A percentile compares a stretch with the other conserved stretches of the same genome.
Conservation (phyloP, 2,888 invertebrate species). For the Drosophila anceps region DNA sequence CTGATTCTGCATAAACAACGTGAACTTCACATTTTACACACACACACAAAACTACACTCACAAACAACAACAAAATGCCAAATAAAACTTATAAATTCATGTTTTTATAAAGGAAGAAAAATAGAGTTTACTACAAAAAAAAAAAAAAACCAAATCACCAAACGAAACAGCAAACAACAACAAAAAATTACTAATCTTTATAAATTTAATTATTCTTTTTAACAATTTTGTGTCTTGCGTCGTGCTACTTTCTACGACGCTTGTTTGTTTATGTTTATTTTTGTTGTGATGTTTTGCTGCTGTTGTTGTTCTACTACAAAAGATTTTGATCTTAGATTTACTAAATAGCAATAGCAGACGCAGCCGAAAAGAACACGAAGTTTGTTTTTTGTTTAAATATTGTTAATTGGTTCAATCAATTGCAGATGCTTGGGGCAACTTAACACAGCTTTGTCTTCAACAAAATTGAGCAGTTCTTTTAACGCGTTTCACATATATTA, state of each 20-base stretch:
- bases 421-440: slow-evolving; percentile 26
- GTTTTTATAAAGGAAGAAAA: slow-evolving; percentile 7
- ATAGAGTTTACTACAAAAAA: slow-evolving; percentile 10
- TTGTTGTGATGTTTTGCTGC: slow-evolving; percentile 5
- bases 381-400: background rate
- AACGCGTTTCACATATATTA: slow-evolving; percentile 15
- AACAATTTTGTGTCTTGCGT: slow-evolving; percentile 37
- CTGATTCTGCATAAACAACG: slow-evolving; percentile 35
- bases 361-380: slow-evolving; percentile 26
- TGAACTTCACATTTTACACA: slow-evolving; percentile 39
- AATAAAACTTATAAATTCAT: slow-evolving; percentile 49
- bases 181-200: slow-evolving; percentile 22
- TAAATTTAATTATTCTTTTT: slow-evolving; percentile 23
- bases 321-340: slow-evolving; percentile 34
- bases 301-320: slow-evolving; percentile 18
- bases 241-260: background rate
- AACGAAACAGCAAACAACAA: slow-evolving; percentile 7
- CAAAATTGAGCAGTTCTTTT: slow-evolving; percentile 55
- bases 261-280: slow-evolving; percentile 1
- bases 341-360: slow-evolving; percentile 46
- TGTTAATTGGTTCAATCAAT: slow-evolving; percentile 2
- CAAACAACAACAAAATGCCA: slow-evolving; percentile 41
- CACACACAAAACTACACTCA: slow-evolving; percentile 45
- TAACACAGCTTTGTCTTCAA: slow-evolving; percentile 52
- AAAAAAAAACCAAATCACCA: background rate